Percentiles rank a stretch among this genome's conserved stretches.
These are phyloP conservation scores for Brachycybe producta DNA, from an alignment of 2,888 invertebrate species.

Conservation along the genomic window DNA sequence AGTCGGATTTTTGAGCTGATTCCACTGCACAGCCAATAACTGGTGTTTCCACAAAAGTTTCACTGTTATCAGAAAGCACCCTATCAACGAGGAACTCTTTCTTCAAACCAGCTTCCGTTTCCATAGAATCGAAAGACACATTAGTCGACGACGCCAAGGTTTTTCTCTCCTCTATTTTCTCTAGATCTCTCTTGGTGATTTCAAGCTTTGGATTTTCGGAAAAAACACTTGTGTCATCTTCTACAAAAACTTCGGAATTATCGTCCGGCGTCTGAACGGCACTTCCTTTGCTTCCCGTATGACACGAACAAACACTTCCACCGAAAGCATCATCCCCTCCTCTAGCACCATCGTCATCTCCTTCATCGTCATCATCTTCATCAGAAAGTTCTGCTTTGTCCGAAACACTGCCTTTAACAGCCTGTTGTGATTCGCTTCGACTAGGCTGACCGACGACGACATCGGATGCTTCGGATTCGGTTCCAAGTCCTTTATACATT, in stretches of 20 bases:
- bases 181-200: no score
- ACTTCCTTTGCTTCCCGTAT: background rate
- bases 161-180: no score
- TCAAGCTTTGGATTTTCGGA: no score
- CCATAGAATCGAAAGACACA: no score
- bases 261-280: background rate
- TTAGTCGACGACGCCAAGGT: no score
- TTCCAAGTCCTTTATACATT: slow-evolving; percentile 19
- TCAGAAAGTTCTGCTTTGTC: slow-evolving; percentile 16
- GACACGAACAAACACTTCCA: slow-evolving; percentile 1
- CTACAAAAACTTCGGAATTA: slow-evolving; percentile 5
- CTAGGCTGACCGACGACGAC: slow-evolving; percentile 1
- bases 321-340: background rate
- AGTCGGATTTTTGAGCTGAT: no score
- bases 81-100: no score
- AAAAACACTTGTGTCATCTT: no score
- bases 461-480: background rate
- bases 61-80: no score
- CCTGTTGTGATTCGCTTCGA: slow-evolving; percentile 19
- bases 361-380: slow-evolving; percentile 15
- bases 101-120: no score
- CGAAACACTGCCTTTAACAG: slow-evolving; percentile 18
- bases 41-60: no score
- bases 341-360: background rate
- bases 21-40: no score